Evolutionary conservation across 2,888 invertebrate species (phyloP).

Genomic region (Ischnura elegans): DNA sequence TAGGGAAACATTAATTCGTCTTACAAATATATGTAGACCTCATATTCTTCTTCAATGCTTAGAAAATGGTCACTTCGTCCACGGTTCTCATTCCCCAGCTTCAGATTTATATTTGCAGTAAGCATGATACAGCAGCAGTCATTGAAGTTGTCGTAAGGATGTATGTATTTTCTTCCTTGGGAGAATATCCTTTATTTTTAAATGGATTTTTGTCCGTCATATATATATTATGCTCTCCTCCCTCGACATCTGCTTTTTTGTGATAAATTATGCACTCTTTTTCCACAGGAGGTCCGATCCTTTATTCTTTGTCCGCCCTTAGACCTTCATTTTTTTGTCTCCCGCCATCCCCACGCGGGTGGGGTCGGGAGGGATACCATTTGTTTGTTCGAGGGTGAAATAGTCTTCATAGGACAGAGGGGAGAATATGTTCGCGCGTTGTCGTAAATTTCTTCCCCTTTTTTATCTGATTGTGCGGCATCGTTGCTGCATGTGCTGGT

Average conservation of each 20-base stretch:
- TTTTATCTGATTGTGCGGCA: conserved; percentile 43
- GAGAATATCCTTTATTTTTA: neutral
- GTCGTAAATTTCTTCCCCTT: conserved; percentile 61
- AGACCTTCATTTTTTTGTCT: conserved; percentile 26
- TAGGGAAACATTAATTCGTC: no score
- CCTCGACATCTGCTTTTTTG: conserved; percentile 62
- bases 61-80: neutral
- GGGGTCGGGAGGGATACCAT: neutral
- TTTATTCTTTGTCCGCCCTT: conserved; percentile 58
- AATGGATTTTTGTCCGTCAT: conserved; percentile 58
- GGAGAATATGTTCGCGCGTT: conserved; percentile 53
- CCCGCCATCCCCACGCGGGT: neutral
- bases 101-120: conserved; percentile 19
- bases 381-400: conserved; percentile 61
- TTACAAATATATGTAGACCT: neutral
- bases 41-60: neutral
- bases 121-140: neutral
- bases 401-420: conserved; percentile 43
- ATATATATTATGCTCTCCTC: conserved; percentile 29
- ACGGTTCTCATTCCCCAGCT: neutral
- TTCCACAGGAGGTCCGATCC: conserved; percentile 63
- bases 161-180: conserved; percentile 18
- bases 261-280: conserved; percentile 63
- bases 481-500: conserved; percentile 32
- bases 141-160: conserved; percentile 24